Evolutionary conservation across 2,113 vertebrate genomes (phyloP), one percentile per base, ranked within the genome.

Genomic region (Grammomys dolichurus): DNA sequence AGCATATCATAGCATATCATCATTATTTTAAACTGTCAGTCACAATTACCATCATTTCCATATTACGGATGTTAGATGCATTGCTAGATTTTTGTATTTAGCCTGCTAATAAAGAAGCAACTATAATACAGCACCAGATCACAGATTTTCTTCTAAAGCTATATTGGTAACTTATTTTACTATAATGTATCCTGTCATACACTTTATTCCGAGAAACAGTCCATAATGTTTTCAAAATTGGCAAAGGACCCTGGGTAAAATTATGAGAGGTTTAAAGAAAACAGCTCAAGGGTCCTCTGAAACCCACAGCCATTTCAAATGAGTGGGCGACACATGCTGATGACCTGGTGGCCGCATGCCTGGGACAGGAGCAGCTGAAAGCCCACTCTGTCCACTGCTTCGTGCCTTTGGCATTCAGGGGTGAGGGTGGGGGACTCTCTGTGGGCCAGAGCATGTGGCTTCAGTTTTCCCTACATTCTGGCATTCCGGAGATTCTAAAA

Each of bases 391-490:
- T 60, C 40, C n/a, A 40, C 24, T 31, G 60, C 58, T 6, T 5
- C 4, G 14, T 69, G 91, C 58, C 60, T 90, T 76, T 85, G 76
- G 91, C 36, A 24, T 46, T 46, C 31, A 1, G 19, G 43, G 36
- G 13, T 5, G 46, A 4, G 3, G 40, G 12, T 16, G 2, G 70
- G 90, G 54, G 40, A 22, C 43, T 72, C 93, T 33, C 93, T 33
- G 51, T 73, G 67, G 78, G 63, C 70, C 81, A 51, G 54, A 76
- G 80, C 70, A 60, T 72, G 89, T 93, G 2, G 96, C 95, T 95
- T 91, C 89, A 65, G 91, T 97, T 97, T 97, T 95, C 88, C 95
- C 33, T 3, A 48, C 24, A 97, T 93, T 96, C 82, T 93, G 28
- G 78, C 91, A 91, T 97, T 97, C 96, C 80, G 0, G 7, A 48